A percentile compares a stretch with the other conserved stretches of the same genome.
These are phyloP conservation scores for Epistrophella euchroma DNA, from an alignment of 2,888 invertebrate genomes.

Conservation along the genomic window DNA sequence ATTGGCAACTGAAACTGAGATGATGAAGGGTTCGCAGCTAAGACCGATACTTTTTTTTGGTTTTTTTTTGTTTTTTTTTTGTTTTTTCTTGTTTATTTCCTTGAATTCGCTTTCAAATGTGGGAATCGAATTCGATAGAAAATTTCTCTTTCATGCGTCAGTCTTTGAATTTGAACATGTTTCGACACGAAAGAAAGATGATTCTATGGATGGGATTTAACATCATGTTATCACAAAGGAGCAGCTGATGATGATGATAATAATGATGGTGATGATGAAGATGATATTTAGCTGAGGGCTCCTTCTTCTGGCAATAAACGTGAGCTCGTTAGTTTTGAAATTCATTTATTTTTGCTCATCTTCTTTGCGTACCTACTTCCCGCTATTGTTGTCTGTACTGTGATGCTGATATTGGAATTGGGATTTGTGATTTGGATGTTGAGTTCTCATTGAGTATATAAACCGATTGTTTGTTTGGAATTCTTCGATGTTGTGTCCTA, in stretches of 20 bases:
- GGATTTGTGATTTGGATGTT: background rate
- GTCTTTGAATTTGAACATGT: constrained; percentile 30
- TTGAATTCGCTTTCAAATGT: constrained; percentile 24
- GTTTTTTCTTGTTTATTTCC: background rate
- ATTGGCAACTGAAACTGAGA: constrained; percentile 38
- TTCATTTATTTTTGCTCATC: constrained; percentile 37
- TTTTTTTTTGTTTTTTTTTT: background rate
- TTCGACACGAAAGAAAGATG: constrained; percentile 36
- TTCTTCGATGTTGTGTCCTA: background rate
- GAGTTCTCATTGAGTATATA: constrained; percentile 3
- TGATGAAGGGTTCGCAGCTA: constrained; percentile 26
- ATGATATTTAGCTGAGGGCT: background rate
- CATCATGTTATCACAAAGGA: constrained; percentile 7
- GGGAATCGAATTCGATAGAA: constrained; percentile 53
- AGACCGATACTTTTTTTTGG: constrained; percentile 37
- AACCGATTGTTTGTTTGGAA: constrained; percentile 7
- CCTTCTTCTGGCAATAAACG: constrained; percentile 6
- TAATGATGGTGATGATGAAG: background rate
- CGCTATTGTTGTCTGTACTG: constrained; percentile 1
- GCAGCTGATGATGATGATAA: background rate
- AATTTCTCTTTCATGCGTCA: constrained; percentile 48
- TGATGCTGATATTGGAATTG: background rate
- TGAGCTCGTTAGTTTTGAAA: constrained; percentile 35
- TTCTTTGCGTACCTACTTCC: constrained; percentile 9
- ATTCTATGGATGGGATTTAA: constrained; percentile 20